These are phyloP conservation scores for Tympanuchus pallidicinctus DNA, from an alignment of 2,113 vertebrate genomes.

Conservation along the genomic window DNA sequence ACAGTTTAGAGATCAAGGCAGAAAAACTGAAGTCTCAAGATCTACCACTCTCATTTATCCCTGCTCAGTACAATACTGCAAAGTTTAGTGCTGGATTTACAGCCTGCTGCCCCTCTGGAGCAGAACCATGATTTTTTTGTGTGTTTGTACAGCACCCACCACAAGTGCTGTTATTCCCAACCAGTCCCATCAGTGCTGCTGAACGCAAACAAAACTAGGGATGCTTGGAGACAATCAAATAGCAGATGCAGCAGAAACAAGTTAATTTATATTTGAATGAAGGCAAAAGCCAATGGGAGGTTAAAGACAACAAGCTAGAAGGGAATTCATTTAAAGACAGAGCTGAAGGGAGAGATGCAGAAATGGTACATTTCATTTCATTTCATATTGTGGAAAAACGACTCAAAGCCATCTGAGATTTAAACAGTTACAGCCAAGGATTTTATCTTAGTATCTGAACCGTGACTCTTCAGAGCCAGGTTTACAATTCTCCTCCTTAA, in stretches of 20 bases:
- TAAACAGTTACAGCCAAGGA: slow-evolving; percentile 43
- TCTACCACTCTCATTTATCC: not conserved
- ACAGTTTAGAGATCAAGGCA: not conserved
- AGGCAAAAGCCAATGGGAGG: slow-evolving; percentile 39
- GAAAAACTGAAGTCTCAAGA: not conserved
- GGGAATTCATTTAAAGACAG: slow-evolving; percentile 1
- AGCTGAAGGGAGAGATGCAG: not conserved
- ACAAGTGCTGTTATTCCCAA: not conserved
- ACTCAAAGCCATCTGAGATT: slow-evolving; percentile 41
- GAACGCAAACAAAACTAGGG: not conserved
- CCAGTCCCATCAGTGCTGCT: not conserved
- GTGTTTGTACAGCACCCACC: not conserved
- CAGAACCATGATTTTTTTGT: not conserved
- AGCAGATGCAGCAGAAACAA: slow-evolving; percentile 39
- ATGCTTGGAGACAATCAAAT: slow-evolving; percentile 34
- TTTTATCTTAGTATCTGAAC: slow-evolving; percentile 26
- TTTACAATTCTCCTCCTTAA: slow-evolving; percentile 26
- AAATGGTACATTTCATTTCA: slow-evolving; percentile 36
- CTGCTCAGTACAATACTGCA: not conserved
- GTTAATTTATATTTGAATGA: slow-evolving; percentile 65
- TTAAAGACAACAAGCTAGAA: slow-evolving; percentile 43
- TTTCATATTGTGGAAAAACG: not conserved
- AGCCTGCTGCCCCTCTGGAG: not conserved
- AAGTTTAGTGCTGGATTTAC: accelerated
- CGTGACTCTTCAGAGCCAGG: slow-evolving; percentile 33